A percentile compares a stretch with the other conserved stretches of the same genome.
Conservation (phyloP, 2,797 vertebrate species). For the Passerculus sandwichensis region DNA sequence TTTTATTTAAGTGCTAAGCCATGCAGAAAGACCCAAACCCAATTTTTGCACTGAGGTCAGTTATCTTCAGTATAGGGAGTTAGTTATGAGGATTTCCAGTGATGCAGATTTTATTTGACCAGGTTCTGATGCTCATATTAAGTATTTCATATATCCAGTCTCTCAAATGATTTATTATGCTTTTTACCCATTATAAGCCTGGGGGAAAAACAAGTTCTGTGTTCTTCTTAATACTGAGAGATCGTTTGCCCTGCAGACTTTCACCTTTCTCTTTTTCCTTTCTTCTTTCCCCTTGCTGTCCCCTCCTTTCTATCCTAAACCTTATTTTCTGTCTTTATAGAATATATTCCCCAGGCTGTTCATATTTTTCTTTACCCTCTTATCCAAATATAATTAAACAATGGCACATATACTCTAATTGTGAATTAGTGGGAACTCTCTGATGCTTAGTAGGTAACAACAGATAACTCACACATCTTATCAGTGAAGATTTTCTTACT, state of each 20-base stretch:
- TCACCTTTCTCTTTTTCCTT: background rate
- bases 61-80: background rate
- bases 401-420: background rate
- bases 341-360: background rate
- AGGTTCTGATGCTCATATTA: background rate
- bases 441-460: background rate
- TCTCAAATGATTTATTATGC: background rate
- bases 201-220: background rate
- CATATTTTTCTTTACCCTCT: background rate
- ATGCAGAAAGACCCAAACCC: background rate
- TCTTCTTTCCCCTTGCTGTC: background rate
- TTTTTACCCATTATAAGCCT: background rate
- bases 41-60: background rate
- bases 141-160: background rate
- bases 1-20: background rate
- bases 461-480: background rate
- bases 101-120: background rate
- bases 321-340: background rate
- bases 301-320: background rate
- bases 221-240: background rate
- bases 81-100: background rate
- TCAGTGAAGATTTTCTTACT: background rate
- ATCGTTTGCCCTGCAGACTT: background rate
- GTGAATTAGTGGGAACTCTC: background rate
- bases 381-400: background rate